Base-by-base conservation (phyloP, 2,113 vertebrate genomes). In the Microcebus lehilahytsara region DNA sequence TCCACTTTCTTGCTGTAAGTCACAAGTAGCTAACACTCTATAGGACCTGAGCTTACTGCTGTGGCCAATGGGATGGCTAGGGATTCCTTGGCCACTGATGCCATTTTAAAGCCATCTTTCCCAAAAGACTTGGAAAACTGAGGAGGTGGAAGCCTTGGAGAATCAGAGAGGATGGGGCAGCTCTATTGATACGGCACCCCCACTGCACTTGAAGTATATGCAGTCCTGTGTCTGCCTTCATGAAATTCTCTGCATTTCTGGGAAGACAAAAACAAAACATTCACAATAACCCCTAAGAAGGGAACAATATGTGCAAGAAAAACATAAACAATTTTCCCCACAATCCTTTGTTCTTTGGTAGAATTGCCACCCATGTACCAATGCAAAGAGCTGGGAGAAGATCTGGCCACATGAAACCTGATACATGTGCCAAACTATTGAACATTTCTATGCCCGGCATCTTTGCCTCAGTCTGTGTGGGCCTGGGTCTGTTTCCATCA, bases 401-500 rank as follows among this genome's bases (percentile, higher is more conserved):
- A 81, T 62, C 11, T n/a, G 46, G 30, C 14, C 6, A 34, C 9
- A 25, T n/a, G 2, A 40, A 72, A 32, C 25, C 7, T 66, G 49
- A 23, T 40, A 6, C 5, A 23, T 1, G 9, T 40, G 20, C 0
- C 32, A 37, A 85, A n/a, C 2, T 34, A 10, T 75, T 93, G n/a
- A 37, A 81, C 64, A 32, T 75, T 3, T 93, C 64, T 32, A 0
- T 53, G 42, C 49, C 34, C 37, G 32, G n/a, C 10, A 0, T 80
- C 53, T 89, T 69, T 90, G 40, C 30, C 67, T 30, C 14, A 3
- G 22, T 27, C 3, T 32, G 10, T 42, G 27, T 19, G 34, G 53
- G 56, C 25, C 56, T 75, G 34, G 37, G 10, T 91, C 74, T 83
- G 27, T 58, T 91, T 89, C 49, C n/a, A 60, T 80, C 42, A 91